Evolutionary conservation across 2,888 invertebrate species (phyloP).

Genomic region (Stenchaetothrips biformis): DNA sequence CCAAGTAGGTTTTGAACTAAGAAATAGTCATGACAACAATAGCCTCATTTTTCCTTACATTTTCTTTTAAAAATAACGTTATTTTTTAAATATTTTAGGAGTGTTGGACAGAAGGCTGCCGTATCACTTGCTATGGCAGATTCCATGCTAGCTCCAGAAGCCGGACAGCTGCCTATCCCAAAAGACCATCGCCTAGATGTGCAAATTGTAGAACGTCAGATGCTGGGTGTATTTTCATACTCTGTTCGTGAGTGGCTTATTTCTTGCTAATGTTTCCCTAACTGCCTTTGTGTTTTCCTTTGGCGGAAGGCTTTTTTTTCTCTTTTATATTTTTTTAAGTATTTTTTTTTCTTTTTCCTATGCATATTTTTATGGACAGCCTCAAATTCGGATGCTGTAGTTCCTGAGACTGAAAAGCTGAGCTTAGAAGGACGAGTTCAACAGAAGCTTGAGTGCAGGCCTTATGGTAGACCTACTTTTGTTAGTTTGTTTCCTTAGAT

Average conservation of each 20-base stretch:
- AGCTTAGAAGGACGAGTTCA: constrained; percentile 91
- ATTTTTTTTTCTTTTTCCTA: constrained; percentile 28
- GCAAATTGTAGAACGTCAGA: constrained; percentile 84
- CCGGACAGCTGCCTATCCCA: constrained; percentile 76
- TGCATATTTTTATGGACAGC: constrained; percentile 47
- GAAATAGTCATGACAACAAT: neutral
- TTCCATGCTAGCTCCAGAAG: constrained; percentile 70
- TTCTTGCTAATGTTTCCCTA: constrained; percentile 15
- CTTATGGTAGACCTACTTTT: constrained; percentile 42
- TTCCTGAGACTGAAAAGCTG: constrained; percentile 76
- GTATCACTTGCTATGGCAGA: constrained; percentile 81
- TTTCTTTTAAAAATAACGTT: constrained; percentile 3
- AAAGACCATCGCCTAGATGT: constrained; percentile 89
- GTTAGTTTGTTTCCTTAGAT: constrained; percentile 26
- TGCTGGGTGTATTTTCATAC: constrained; percentile 88
- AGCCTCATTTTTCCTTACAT: neutral
- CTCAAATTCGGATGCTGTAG: constrained; percentile 58
- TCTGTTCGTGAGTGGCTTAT: constrained; percentile 58
- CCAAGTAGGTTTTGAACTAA: constrained; percentile 52
- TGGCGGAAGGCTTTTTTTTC: too few relatives aligned
- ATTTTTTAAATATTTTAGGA: constrained; percentile 44
- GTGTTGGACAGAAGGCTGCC: constrained; percentile 74
- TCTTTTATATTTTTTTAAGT: neutral
- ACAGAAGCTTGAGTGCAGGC: constrained; percentile 89
- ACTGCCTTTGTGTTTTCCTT: neutral